Base-by-base conservation (phyloP, 2,888 invertebrate genomes). In the Lepidocyrtinus sp. region DNA sequence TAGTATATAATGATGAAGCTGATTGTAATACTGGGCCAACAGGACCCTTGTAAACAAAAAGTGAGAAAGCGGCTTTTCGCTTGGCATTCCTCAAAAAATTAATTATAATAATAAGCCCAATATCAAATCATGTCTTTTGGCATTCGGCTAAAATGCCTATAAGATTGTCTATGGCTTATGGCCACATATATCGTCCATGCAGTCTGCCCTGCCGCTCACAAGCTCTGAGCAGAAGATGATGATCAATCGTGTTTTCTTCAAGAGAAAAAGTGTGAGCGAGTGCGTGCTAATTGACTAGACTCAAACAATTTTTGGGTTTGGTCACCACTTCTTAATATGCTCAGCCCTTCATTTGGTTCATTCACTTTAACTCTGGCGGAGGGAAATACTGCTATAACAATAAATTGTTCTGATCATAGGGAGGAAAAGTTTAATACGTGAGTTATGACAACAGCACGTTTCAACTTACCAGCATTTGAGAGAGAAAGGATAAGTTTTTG, bases 31-130 rank as follows among this genome's bases (percentile, higher is more conserved):
- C n/a, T n/a, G n/a, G n/a, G n/a, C n/a, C n/a, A n/a, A n/a, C n/a
- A n/a, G n/a, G n/a, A n/a, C n/a, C n/a, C n/a, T 50, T 7, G 50
- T 12, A 50, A 50, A n/a, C 50, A 50, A 50, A 50, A 50, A 50
- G 50, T 50, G 50, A 50, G 50, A 50, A 50, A 50, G 50, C 50
- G 50, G 50, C 50, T 50, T 50, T 50, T 12, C 36, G 5, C 12
- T 36, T 36, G 12, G 50, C 50, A 36, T 50, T 17, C 50, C 50
- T 50, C 17, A 50, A 50, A 50, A 50, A 50, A 50, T n/a, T 50
- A 50, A 50, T 50, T 50, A 50, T 50, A 50, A 50, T 50, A 50
- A 50, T 50, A 12, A 17, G 50, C 50, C 50, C 50, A 50, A 50
- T 50, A 50, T 50, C 12, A 50, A 50, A 50, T 50, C 50, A 50